Evolutionary conservation across 2,888 invertebrate genomes (phyloP).

Genomic region (Melinaea marsaeus): DNA sequence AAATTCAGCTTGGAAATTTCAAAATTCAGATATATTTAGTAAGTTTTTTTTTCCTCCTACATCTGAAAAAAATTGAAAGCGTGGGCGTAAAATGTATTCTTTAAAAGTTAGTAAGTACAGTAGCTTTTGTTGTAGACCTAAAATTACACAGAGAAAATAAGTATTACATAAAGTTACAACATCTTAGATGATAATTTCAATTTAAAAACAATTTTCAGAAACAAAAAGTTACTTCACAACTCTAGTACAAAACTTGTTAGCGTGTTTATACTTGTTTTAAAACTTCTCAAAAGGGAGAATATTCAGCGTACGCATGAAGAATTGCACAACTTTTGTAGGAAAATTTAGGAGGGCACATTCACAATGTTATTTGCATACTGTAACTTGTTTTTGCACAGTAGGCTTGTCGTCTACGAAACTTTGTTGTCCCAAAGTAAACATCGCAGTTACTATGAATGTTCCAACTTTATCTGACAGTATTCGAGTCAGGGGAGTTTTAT

Average conservation of each 20-base stretch:
- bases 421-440: conserved; percentile 1
- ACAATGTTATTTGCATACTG: conserved; percentile 8
- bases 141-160: no score
- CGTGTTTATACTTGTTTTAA: conserved; percentile 18
- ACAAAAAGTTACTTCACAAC: conserved; percentile 9
- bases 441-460: neutral
- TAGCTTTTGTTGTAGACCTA: no score
- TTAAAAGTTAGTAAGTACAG: no score
- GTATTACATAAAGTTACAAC: no score
- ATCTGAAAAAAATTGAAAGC: no score
- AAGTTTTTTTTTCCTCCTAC: no score
- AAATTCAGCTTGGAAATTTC: no score
- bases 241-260: conserved; percentile 11
- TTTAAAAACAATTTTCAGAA: conserved; percentile 8
- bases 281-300: conserved; percentile 13
- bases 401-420: conserved; percentile 3
- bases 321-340: conserved; percentile 3
- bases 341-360: conserved; percentile 1
- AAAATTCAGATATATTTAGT: no score
- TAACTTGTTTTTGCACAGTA: conserved; percentile 4
- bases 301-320: conserved; percentile 2
- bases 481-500: neutral
- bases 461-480: neutral
- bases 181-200: no score
- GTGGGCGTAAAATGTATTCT: no score